Conservation (phyloP, 2,888 invertebrate species). For the Trisateles emortualis region DNA sequence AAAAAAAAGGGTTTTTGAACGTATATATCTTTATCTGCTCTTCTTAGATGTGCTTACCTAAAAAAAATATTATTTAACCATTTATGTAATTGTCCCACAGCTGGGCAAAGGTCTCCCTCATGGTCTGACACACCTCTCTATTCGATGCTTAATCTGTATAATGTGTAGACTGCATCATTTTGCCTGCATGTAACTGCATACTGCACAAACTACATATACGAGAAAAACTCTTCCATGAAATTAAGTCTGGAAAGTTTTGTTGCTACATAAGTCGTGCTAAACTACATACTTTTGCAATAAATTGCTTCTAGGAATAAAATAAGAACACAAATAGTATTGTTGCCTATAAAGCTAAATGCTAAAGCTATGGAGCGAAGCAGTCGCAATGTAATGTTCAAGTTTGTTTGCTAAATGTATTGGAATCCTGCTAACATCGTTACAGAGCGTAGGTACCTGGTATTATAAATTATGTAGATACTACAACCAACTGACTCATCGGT, state of each 20-base stretch:
- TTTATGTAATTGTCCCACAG: too few species aligned
- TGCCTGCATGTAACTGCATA: background rate
- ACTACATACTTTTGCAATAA: constrained; percentile 9
- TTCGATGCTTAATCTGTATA: too few species aligned
- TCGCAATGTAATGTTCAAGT: constrained; percentile 18
- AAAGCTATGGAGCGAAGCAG: constrained; percentile 13
- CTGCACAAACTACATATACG: background rate
- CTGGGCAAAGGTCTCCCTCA: too few species aligned
- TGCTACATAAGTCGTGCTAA: background rate
- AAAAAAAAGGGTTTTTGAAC: too few species aligned
- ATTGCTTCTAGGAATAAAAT: constrained; percentile 9
- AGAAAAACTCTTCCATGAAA: background rate
- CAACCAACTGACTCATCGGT: background rate
- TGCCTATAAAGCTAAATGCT: constrained; percentile 19
- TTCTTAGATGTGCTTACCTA: too few species aligned
- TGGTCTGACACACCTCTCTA: too few species aligned
- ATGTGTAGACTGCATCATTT: background rate
- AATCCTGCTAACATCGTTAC: constrained; percentile 23
- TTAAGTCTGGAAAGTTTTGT: constrained; percentile 15
- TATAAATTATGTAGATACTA: constrained; percentile 21
- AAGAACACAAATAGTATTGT: constrained; percentile 18
- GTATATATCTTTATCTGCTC: too few species aligned
- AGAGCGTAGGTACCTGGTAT: constrained; percentile 17
- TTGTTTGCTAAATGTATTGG: constrained; percentile 25
- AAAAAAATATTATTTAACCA: too few species aligned